Evolutionary conservation across 2,113 vertebrate genomes (phyloP).

Genomic region (Cheilinus undulatus): DNA sequence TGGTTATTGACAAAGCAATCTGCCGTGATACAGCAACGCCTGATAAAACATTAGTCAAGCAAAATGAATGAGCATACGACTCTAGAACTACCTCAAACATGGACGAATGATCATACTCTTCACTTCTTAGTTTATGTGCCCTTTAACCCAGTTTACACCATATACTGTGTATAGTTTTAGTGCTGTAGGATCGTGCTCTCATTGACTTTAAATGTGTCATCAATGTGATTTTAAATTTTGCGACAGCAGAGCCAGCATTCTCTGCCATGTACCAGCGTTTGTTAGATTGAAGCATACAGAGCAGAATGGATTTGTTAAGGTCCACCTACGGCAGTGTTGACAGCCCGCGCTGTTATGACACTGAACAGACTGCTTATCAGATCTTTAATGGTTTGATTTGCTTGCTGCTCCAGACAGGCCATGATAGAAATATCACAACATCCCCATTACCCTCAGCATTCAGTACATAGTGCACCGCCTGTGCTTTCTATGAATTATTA

Average conservation of each 20-base stretch:
- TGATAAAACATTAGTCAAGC: constrained; percentile 91
- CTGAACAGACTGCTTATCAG: constrained; percentile 73
- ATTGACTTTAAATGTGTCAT: background rate
- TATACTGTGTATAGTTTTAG: background rate
- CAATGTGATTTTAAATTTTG: constrained; percentile 15
- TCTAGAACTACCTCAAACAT: constrained; percentile 23
- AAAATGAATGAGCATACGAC: constrained; percentile 64
- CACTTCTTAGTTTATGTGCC: background rate
- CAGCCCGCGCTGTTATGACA: constrained; percentile 58
- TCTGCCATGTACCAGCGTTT: constrained; percentile 25
- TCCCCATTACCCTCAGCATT: constrained; percentile 75
- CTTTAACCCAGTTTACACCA: background rate
- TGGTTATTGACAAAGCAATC: constrained; percentile 99
- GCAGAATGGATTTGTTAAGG: constrained; percentile 58
- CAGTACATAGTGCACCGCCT: constrained; percentile 68
- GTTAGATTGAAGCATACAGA: constrained; percentile 25
- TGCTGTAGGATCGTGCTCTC: background rate
- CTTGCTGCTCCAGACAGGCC: constrained; percentile 72
- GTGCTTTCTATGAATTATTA: constrained; percentile 80
- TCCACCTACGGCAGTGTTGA: constrained; percentile 55
- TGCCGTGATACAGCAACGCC: constrained; percentile 90
- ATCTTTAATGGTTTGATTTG: constrained; percentile 69
- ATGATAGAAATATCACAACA: constrained; percentile 82
- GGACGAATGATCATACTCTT: background rate
- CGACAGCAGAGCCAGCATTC: background rate